A percentile compares a stretch with the other conserved stretches of the same genome.
Evolutionary conservation across 2,888 invertebrate genomes (phyloP).

Genomic region (Parnassius apollo): DNA sequence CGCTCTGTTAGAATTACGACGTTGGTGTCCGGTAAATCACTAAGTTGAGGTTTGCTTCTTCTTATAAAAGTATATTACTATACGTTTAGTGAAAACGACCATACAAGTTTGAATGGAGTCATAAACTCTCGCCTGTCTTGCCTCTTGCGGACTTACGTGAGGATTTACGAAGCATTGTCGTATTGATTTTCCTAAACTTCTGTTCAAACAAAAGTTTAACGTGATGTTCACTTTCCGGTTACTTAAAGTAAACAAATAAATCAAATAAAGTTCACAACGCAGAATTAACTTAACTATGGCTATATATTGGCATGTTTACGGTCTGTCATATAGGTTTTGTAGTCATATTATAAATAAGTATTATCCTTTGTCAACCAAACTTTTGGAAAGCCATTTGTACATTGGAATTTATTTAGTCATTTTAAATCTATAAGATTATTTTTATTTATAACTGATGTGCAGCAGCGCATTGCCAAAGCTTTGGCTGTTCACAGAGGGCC

Average conservation of each 20-base stretch:
- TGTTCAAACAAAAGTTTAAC: constrained; percentile 57
- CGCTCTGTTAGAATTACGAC: constrained; percentile 62
- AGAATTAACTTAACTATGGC: constrained; percentile 4
- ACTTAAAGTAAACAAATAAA: constrained; percentile 26
- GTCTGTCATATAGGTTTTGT: too few relatives aligned
- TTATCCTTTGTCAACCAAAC: too few relatives aligned
- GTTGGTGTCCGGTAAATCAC: constrained; percentile 64
- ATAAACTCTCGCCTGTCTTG: constrained; percentile 54
- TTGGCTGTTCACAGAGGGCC: too few relatives aligned
- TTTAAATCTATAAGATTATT: too few relatives aligned
- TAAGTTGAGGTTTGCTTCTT: constrained; percentile 67
- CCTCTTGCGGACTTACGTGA: constrained; percentile 42
- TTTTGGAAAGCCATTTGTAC: too few relatives aligned
- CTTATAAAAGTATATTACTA: constrained; percentile 48
- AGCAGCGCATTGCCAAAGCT: too few relatives aligned
- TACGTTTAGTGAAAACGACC: constrained; percentile 65
- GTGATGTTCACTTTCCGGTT: constrained; percentile 13
- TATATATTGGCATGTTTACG: constrained; percentile 3
- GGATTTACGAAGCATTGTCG: constrained; percentile 72
- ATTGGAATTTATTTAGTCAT: too few relatives aligned
- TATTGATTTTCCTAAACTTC: constrained; percentile 56
- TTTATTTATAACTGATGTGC: too few relatives aligned
- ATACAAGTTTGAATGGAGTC: constrained; percentile 64
- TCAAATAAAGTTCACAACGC: neutral
- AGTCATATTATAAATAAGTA: too few relatives aligned